Evolutionary conservation across 1,140 invertebrate genomes (phyloP).

Genomic region (Drosophila mayri): DNA sequence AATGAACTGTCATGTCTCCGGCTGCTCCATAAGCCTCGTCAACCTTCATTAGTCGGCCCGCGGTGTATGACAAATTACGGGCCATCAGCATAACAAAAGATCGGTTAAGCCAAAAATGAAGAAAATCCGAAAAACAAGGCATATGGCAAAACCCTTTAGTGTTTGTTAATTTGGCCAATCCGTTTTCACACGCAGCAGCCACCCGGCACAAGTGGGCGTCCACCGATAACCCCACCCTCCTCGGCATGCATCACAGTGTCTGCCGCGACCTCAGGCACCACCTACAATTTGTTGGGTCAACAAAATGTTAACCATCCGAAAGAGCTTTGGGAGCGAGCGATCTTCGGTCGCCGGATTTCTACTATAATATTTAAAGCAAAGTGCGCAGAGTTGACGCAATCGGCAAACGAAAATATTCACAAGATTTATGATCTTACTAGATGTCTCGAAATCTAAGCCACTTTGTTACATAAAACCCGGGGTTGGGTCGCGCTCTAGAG

Average conservation of each 20-base stretch:
- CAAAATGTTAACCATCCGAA: slow-evolving; percentile 69
- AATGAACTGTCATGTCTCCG: slow-evolving; percentile 88
- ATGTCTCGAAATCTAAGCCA: slow-evolving; percentile 67
- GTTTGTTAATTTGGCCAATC: slow-evolving; percentile 59
- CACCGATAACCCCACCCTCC: slow-evolving; percentile 6
- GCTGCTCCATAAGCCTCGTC: slow-evolving; percentile 47
- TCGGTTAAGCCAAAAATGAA: slow-evolving; percentile 51
- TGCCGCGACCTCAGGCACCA: slow-evolving; percentile 24
- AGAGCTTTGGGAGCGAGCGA: slow-evolving; percentile 36
- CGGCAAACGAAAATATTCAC: slow-evolving; percentile 58
- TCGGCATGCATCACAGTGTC: too few relatives aligned
- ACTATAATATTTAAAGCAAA: slow-evolving; percentile 72
- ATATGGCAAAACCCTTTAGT: slow-evolving; percentile 58
- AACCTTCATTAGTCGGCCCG: slow-evolving; percentile 42
- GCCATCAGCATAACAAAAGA: slow-evolving; percentile 69
- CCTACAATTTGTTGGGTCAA: slow-evolving; percentile 58
- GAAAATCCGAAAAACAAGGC: slow-evolving; percentile 34
- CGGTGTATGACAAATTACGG: slow-evolving; percentile 66
- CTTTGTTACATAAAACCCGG: slow-evolving; percentile 67
- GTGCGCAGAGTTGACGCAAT: slow-evolving; percentile 68
- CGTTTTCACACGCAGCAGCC: slow-evolving; percentile 68
- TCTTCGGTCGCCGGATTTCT: slow-evolving; percentile 36
- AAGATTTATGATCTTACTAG: slow-evolving; percentile 79
- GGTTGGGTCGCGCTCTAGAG: slow-evolving; percentile 29
- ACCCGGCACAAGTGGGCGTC: slow-evolving; percentile 59